Base-by-base conservation (phyloP, 2,797 vertebrate species). In the Ispidina picta region DNA sequence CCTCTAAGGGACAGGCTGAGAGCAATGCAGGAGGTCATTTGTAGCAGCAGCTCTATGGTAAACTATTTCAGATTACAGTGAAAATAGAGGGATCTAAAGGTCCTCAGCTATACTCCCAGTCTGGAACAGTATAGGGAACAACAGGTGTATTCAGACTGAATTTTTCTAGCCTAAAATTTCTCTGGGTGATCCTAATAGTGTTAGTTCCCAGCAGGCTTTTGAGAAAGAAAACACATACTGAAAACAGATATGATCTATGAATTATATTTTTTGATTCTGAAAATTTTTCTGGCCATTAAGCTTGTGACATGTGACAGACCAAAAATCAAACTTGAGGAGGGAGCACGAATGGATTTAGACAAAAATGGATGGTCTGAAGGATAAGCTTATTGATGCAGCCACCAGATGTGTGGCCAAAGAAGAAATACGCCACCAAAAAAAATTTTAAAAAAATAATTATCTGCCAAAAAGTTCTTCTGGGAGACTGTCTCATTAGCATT, bases 71-170 rank as follows among this genome's bases (percentile, higher is more conserved):
- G 21, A 16, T 41, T 65, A 20, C 8, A 51, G 28, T 31, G 71
- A 72, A 69, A 86, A 66, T 0, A 70, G 12, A 12, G 33, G 21
- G 10, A 48, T 65, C 15, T 25, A 9, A 2, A 9, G 11, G 31
- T 43, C 28, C 60, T 56, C 51, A 65, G 31, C 26, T 22, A 21
- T 51, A 23, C 20, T 77, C 43, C 26, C 35, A 10, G 5, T 39
- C 55, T 79, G 25, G 44, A 74, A 51, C 6, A 48, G 6, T 0
- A 1, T 21, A 21, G 15, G 31, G 26, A 76, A 55, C 0, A 0
- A 69, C 37, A 71, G 20, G 8, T 16, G 35, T 5, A 65, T 14
- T 56, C 13, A 28, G 39, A 25, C 21, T 26, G 10, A 18, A 15
- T 41, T 80, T 76, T 77, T 60, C 70, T 18, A 41, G 33, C 29